A percentile compares a stretch with the other conserved stretches of the same genome.
Conservation (phyloP, 2,113 vertebrate species). For the Aramus guarauna region DNA sequence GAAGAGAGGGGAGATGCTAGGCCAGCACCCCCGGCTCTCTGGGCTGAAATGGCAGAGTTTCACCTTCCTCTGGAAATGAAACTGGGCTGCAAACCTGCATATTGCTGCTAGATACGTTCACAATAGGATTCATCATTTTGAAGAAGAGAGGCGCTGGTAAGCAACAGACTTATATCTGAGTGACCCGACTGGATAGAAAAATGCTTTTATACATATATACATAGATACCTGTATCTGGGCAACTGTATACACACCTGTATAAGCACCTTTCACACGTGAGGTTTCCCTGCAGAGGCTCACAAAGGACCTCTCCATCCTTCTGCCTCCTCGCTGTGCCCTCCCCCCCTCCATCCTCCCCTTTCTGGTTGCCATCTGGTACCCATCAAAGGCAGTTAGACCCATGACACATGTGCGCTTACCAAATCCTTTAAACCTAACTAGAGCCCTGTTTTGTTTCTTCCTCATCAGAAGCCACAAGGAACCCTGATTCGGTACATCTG, state of each 20-base stretch:
- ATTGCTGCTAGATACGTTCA: not conserved
- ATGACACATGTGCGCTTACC: conserved; percentile 31
- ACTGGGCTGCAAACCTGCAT: not conserved
- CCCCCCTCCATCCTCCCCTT: not conserved
- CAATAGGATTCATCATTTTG: not conserved
- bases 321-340: not conserved
- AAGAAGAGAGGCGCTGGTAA: not conserved
- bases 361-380: conserved; percentile 59
- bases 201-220: not conserved
- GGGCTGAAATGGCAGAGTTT: not conserved
- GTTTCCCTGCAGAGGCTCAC: not conserved
- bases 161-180: not conserved
- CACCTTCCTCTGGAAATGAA: not conserved
- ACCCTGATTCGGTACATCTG: conserved; percentile 55
- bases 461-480: conserved; percentile 56
- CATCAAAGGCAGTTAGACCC: conserved; percentile 58
- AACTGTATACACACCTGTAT: not conserved
- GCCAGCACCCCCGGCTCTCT: not conserved
- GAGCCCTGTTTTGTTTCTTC: conserved; percentile 59
- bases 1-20: not conserved
- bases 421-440: conserved; percentile 62
- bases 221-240: not conserved
- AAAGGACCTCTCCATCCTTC: not conserved
- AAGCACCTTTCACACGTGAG: not conserved
- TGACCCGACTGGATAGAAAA: not conserved